Evolutionary conservation across 1,140 invertebrate species (phyloP).

Genomic region (Himalopsyche phryganea): DNA sequence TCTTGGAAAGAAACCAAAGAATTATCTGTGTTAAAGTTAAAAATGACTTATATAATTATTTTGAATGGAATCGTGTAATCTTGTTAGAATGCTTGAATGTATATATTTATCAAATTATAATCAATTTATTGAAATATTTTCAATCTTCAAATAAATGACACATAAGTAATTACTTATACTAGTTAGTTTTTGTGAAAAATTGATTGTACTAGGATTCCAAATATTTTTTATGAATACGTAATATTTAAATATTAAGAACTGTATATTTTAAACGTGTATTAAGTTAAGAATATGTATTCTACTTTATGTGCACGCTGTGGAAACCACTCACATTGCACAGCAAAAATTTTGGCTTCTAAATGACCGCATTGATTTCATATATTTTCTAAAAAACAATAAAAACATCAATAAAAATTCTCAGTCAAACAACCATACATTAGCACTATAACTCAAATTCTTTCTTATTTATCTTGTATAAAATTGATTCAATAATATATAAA

Average conservation of each 20-base stretch:
- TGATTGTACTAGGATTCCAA: not conserved
- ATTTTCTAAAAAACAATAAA: not conserved
- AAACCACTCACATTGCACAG: slow-evolving; percentile 29
- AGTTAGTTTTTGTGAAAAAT: not conserved
- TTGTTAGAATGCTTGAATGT: not conserved
- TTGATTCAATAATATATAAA: no score
- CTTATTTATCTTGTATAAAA: no score
- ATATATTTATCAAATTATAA: not conserved
- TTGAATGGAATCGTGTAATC: not conserved
- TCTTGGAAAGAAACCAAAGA: slow-evolving; percentile 11
- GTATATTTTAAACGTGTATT: not conserved
- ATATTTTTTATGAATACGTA: not conserved
- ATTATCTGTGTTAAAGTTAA: slow-evolving; percentile 1
- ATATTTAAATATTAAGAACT: not conserved
- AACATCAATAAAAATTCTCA: no score
- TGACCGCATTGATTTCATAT: not conserved
- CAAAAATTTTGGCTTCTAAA: not conserved
- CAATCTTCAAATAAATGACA: no score
- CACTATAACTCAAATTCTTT: no score
- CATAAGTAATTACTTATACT: not conserved
- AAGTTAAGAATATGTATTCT: not conserved
- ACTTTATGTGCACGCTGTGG: slow-evolving; percentile 30
- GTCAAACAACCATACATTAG: no score
- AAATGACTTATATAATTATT: not conserved
- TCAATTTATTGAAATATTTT: not conserved